Conservation (phyloP, 2,797 vertebrate species). For the Cuculus canorus region DNA sequence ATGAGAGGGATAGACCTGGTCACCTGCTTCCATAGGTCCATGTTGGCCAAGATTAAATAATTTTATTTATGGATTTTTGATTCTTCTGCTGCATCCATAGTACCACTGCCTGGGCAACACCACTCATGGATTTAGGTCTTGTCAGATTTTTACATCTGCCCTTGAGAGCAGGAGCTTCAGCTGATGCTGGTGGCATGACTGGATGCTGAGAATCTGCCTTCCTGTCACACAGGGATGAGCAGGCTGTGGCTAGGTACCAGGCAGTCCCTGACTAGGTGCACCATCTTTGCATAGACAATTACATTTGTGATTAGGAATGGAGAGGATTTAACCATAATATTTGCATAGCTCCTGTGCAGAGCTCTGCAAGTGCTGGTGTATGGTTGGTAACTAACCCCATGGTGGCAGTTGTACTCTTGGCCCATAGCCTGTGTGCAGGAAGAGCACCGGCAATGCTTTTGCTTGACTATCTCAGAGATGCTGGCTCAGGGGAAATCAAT, state of each 20-base stretch:
- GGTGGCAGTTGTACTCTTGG: fast-evolving
- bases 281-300: slow-evolving; percentile 10
- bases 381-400: fast-evolving
- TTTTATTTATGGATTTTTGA: not conserved
- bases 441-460: not conserved
- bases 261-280: not conserved
- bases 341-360: slow-evolving; percentile 9
- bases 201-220: not conserved
- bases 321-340: slow-evolving; percentile 6
- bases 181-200: not conserved
- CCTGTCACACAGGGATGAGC: fast-evolving
- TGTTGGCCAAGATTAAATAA: not conserved
- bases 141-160: not conserved
- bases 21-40: not conserved
- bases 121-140: not conserved
- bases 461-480: not conserved
- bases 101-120: not conserved
- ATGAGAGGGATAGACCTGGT: not conserved
- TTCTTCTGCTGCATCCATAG: not conserved
- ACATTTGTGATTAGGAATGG: not conserved
- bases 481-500: not conserved
- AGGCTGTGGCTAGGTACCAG: not conserved
- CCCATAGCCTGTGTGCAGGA: not conserved
- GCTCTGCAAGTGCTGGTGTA: not conserved
- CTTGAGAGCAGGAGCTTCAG: not conserved